These are phyloP conservation scores for Laterallus jamaicensis DNA, from an alignment of 2,113 vertebrate species.

Conservation along the genomic window DNA sequence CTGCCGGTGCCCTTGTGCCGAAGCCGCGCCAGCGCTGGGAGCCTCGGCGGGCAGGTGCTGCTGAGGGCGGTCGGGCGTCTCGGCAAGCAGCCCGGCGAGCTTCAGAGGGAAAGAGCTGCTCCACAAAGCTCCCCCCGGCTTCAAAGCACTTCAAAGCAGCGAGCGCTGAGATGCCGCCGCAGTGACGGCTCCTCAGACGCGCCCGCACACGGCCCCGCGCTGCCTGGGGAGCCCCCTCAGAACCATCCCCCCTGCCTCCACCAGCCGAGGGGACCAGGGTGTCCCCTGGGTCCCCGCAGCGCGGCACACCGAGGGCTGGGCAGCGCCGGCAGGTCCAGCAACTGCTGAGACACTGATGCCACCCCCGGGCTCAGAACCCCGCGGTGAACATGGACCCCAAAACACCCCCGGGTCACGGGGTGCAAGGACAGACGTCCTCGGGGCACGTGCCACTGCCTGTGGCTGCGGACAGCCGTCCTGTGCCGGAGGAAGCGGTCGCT, in stretches of 20 bases:
- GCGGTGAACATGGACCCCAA: neutral
- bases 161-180: neutral
- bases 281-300: neutral
- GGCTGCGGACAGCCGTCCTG: fast-evolving
- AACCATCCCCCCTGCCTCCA: neutral
- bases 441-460: neutral
- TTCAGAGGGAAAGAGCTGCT: neutral
- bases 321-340: neutral
- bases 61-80: neutral
- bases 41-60: neutral
- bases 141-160: slow-evolving; percentile 1
- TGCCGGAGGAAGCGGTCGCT: fast-evolving
- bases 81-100: neutral
- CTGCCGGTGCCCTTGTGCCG: neutral
- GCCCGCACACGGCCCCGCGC: too few relatives aligned
- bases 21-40: fast-evolving
- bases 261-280: neutral
- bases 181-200: neutral
- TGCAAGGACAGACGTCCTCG: fast-evolving
- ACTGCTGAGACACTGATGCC: neutral
- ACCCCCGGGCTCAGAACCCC: neutral
- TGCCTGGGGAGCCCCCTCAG: neutral
- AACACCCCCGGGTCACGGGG: fast-evolving
- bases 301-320: fast-evolving
- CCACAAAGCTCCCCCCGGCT: neutral